Evolutionary conservation across 2,888 invertebrate species (phyloP).

Genomic region (Drosophila robusta): DNA sequence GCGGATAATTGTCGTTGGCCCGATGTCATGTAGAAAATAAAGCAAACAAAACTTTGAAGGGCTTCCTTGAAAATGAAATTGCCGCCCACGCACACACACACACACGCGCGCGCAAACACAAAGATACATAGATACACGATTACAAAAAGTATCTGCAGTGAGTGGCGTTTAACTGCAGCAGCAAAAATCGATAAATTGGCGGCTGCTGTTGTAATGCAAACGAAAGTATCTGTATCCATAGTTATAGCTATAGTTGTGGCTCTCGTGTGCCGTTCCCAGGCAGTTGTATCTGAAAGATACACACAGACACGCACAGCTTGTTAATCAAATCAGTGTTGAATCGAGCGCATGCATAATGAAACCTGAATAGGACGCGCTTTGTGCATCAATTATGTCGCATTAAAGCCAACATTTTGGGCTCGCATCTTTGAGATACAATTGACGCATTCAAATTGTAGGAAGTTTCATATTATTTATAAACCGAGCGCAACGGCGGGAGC

Average conservation of each 20-base stretch:
- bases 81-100: conserved; percentile 35
- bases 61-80: conserved; percentile 70
- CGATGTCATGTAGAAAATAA: conserved; percentile 60
- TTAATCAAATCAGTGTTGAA: conserved; percentile 65
- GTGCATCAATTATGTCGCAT: conserved; percentile 78
- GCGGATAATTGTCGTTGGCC: conserved; percentile 72
- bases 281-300: conserved; percentile 30
- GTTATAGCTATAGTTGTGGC: background rate
- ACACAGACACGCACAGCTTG: conserved; percentile 25
- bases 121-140: conserved; percentile 31
- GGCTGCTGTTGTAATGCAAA: conserved; percentile 23
- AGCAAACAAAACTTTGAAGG: conserved; percentile 81
- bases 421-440: conserved; percentile 68
- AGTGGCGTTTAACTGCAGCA: conserved; percentile 30
- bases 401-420: conserved; percentile 50
- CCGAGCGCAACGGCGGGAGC: background rate
- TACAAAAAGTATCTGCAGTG: conserved; percentile 43
- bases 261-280: conserved; percentile 18
- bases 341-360: conserved; percentile 53
- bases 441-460: conserved; percentile 70
- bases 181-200: conserved; percentile 66
- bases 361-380: conserved; percentile 59
- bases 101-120: background rate
- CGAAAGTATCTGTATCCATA: conserved; percentile 25
- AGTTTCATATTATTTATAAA: conserved; percentile 67